These are phyloP conservation scores for Salvelinus namaycush DNA, from an alignment of 2,113 vertebrate genomes.

Conservation along the genomic window DNA sequence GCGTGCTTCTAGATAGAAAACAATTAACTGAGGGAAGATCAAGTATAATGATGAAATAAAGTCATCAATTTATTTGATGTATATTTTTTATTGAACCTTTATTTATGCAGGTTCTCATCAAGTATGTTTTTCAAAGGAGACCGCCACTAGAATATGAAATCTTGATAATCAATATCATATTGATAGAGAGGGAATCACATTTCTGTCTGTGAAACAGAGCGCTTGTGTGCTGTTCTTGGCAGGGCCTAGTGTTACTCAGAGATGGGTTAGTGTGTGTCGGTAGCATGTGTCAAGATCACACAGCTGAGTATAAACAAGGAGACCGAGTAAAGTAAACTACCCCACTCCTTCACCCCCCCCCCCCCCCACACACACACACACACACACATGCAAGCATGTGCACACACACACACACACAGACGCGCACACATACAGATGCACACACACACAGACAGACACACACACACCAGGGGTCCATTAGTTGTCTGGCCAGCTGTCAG, in stretches of 20 bases:
- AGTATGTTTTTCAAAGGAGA: too few relatives aligned
- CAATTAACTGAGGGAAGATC: background rate
- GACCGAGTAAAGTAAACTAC: slow-evolving; percentile 42
- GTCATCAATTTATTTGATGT: background rate
- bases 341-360: background rate
- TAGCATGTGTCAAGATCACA: slow-evolving; percentile 50
- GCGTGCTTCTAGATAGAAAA: slow-evolving; percentile 45
- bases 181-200: background rate
- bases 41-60: background rate
- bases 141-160: background rate
- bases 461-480: slow-evolving; percentile 45
- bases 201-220: background rate
- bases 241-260: background rate
- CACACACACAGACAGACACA: slow-evolving; percentile 4
- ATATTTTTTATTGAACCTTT: background rate
- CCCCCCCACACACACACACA: background rate
- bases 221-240: slow-evolving; percentile 15
- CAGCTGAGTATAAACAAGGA: slow-evolving; percentile 51
- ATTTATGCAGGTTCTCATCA: background rate
- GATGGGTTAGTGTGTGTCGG: slow-evolving; percentile 21
- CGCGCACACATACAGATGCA: background rate
- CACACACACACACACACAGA: background rate
- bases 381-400: background rate
- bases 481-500: slow-evolving; percentile 60
- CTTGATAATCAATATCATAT: background rate